Evolutionary conservation across 2,888 invertebrate genomes (phyloP).

Genomic region (Drosophila nigritarsus): DNA sequence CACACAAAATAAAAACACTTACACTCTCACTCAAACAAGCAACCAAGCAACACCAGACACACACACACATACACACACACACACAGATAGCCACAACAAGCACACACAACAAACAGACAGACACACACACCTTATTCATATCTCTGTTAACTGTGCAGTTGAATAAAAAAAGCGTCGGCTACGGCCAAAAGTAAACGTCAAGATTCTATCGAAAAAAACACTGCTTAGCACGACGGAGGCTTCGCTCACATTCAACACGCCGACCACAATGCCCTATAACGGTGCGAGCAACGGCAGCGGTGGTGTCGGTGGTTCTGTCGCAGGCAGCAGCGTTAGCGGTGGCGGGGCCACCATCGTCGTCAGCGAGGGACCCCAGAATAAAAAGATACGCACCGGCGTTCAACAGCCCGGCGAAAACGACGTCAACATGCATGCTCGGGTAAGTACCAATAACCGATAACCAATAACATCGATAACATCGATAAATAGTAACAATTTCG

Average conservation of each 20-base stretch:
- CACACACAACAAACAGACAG: slow-evolving; percentile 4
- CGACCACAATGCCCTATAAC: slow-evolving; percentile 84
- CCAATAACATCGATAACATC: neutral
- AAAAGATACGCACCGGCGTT: slow-evolving; percentile 85
- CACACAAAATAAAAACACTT: neutral
- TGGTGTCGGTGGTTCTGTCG: slow-evolving; percentile 69
- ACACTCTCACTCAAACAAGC: neutral
- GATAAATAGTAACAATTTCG: neutral
- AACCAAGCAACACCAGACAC: neutral
- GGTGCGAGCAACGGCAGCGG: slow-evolving; percentile 84
- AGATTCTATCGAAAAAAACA: slow-evolving; percentile 81
- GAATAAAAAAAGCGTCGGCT: slow-evolving; percentile 44
- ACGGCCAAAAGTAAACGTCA: slow-evolving; percentile 71
- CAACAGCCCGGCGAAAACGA: slow-evolving; percentile 84
- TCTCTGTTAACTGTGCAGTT: slow-evolving; percentile 18
- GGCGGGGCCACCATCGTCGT: slow-evolving; percentile 82
- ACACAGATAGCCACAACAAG: slow-evolving; percentile 2
- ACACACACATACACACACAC: slow-evolving; percentile 6
- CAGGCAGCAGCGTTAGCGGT: slow-evolving; percentile 80
- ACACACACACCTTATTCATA: neutral
- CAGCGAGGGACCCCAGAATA: slow-evolving; percentile 84
- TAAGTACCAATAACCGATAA: slow-evolving; percentile 61
- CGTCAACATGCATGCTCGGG: slow-evolving; percentile 83
- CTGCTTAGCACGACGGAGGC: slow-evolving; percentile 75
- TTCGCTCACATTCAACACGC: slow-evolving; percentile 78